Evolutionary conservation across 2,888 invertebrate species (phyloP).

Genomic region (Nowickia ferox): DNA sequence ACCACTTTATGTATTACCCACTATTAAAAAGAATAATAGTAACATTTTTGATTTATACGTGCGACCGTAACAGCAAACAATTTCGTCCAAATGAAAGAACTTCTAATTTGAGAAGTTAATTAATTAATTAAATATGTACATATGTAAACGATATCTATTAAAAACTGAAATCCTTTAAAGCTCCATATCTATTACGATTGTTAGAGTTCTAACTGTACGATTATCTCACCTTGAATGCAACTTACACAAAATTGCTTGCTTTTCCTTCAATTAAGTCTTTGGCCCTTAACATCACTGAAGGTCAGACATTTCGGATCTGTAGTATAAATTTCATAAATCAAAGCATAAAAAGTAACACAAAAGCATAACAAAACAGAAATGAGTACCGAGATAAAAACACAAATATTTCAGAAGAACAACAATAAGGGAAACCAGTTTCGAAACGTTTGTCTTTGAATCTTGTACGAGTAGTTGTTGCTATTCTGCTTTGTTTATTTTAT

Average conservation of each 20-base stretch:
- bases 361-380: constrained; percentile 27
- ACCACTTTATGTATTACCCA: no score
- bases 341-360: constrained; percentile 20
- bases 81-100: no score
- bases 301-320: constrained; percentile 31
- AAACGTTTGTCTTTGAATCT: neutral
- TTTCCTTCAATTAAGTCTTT: constrained; percentile 34
- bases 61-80: no score
- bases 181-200: no score
- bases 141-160: no score
- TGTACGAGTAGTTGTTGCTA: neutral
- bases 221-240: neutral
- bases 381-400: neutral
- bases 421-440: constrained; percentile 60
- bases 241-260: neutral
- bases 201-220: neutral
- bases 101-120: no score
- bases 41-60: no score
- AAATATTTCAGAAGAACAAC: constrained; percentile 16
- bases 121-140: no score
- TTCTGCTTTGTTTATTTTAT: neutral
- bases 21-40: no score
- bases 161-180: no score
- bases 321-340: constrained; percentile 43
- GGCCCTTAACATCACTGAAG: constrained; percentile 34